These are phyloP conservation scores for Bombus polaris DNA, from an alignment of 1,140 invertebrate species.

Conservation along the genomic window DNA sequence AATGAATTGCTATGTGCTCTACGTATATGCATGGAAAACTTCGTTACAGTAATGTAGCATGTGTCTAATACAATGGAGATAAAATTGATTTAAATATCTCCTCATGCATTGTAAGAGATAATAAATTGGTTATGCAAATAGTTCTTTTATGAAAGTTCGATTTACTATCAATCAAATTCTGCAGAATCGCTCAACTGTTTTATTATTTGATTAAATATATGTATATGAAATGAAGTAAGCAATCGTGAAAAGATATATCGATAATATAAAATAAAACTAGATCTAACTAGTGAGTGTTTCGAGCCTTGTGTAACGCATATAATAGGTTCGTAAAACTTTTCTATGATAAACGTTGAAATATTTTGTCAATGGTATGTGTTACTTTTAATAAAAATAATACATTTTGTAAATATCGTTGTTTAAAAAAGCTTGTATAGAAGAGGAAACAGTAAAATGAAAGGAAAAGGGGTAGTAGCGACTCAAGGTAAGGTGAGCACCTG, in stretches of 20 bases:
- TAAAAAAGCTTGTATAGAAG: background rate
- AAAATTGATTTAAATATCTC: background rate
- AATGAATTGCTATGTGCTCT: background rate
- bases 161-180: no score
- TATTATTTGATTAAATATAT: no score
- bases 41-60: no score
- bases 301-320: accelerated
- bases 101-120: background rate
- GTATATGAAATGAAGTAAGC: no score
- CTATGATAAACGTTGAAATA: no score
- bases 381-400: background rate
- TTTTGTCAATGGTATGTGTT: background rate
- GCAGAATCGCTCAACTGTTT: no score
- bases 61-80: background rate
- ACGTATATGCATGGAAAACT: no score
- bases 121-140: background rate
- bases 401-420: background rate
- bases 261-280: no score
- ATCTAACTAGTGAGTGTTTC: no score
- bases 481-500: constrained; percentile 38
- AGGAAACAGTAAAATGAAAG: background rate
- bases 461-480: background rate
- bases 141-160: background rate
- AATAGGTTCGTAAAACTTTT: no score
- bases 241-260: no score